These are phyloP conservation scores for Dasypogon diadema DNA, from an alignment of 2,888 invertebrate genomes.

Conservation along the genomic window DNA sequence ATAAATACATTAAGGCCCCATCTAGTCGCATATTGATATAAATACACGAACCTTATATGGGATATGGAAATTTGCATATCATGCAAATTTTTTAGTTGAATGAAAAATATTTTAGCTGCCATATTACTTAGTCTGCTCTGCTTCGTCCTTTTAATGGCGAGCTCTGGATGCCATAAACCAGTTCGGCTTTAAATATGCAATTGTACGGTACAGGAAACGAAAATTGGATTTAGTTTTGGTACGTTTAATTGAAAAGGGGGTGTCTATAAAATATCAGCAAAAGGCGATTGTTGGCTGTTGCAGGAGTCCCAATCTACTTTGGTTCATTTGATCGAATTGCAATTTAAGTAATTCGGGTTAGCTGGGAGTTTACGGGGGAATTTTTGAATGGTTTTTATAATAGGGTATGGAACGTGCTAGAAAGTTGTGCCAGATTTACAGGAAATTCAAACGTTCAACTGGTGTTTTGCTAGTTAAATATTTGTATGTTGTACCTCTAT, in stretches of 20 bases:
- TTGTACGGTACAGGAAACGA: neutral
- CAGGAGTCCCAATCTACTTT: too few species aligned
- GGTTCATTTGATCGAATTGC: too few species aligned
- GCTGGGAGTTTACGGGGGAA: too few species aligned
- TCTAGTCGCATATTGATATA: slow-evolving; percentile 28
- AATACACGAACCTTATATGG: slow-evolving; percentile 26
- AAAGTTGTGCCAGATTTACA: too few species aligned
- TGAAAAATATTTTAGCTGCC: slow-evolving; percentile 40
- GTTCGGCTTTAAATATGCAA: neutral
- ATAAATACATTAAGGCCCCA: slow-evolving; percentile 13
- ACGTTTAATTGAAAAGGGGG: slow-evolving; percentile 14
- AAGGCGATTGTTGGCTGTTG: too few species aligned
- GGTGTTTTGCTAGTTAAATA: too few species aligned
- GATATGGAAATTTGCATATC: slow-evolving; percentile 46
- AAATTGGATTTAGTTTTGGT: slow-evolving; percentile 20
- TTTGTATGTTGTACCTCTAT: too few species aligned
- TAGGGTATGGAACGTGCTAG: too few species aligned
- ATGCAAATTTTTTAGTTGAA: slow-evolving; percentile 47
- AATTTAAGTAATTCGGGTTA: too few species aligned
- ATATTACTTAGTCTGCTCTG: neutral
- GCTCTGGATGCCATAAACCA: neutral
- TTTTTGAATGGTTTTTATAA: too few species aligned
- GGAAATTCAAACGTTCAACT: too few species aligned
- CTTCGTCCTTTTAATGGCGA: neutral
- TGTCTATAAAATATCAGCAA: neutral